These are phyloP conservation scores for Myotis davidii DNA, from an alignment of 2,113 vertebrate genomes.

Conservation along the genomic window DNA sequence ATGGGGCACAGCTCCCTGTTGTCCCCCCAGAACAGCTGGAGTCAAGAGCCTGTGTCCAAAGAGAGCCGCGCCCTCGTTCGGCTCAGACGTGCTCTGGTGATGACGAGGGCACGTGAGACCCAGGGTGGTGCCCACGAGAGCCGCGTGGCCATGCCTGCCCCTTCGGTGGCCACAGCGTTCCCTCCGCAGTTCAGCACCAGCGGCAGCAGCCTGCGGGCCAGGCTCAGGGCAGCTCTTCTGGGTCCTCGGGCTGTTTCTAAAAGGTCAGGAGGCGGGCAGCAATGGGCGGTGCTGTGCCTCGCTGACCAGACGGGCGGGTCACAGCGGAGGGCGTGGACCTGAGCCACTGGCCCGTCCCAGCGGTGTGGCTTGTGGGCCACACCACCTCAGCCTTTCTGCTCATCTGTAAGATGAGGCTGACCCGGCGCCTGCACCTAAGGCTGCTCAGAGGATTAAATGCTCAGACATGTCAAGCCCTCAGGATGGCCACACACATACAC, in stretches of 20 bases:
- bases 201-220: neutral
- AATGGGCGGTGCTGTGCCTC: neutral
- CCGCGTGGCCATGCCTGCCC: neutral
- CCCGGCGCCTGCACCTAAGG: rapidly evolving
- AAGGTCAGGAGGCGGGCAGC: neutral
- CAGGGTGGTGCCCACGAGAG: neutral
- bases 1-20: neutral
- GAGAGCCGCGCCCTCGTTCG: neutral
- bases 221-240: neutral
- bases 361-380: neutral
- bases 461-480: rapidly evolving
- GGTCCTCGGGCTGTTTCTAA: neutral
- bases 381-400: neutral
- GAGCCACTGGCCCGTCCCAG: rapidly evolving
- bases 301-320: rapidly evolving
- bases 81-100: neutral
- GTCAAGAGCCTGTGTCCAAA: neutral
- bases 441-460: neutral
- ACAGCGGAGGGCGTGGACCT: rapidly evolving
- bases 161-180: neutral
- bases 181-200: neutral
- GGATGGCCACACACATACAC: rapidly evolving
- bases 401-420: neutral
- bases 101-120: neutral
- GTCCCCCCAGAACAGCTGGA: neutral